Percentiles rank a stretch among this genome's conserved stretches.
Conservation (phyloP, 2,888 invertebrate species). For the Tenthredo livida region DNA sequence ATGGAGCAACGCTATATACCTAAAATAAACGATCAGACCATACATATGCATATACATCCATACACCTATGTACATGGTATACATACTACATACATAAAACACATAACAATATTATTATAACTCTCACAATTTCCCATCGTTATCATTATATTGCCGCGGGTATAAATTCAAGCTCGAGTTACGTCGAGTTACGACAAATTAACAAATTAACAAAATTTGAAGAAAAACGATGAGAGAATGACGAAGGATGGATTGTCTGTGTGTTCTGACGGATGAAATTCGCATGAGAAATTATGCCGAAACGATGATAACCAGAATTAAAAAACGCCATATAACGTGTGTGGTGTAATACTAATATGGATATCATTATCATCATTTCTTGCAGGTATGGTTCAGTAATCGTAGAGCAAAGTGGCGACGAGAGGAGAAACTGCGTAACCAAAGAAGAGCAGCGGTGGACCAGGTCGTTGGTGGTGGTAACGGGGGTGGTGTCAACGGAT, state of each 20-base stretch:
- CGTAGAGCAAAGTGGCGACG: constrained; percentile 99
- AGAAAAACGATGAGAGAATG: neutral
- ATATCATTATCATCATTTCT: constrained; percentile 51
- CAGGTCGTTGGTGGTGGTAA: constrained; percentile 77
- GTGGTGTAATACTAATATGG: neutral
- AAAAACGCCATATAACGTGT: too few relatives aligned
- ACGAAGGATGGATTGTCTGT: neutral
- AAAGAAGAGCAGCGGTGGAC: constrained; percentile 85
- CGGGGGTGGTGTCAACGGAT: constrained; percentile 77
- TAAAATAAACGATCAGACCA: neutral
- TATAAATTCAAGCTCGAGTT: neutral
- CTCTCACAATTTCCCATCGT: neutral
- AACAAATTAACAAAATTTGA: too few relatives aligned
- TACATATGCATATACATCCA: neutral
- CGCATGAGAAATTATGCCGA: neutral
- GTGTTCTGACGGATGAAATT: neutral
- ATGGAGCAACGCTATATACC: neutral
- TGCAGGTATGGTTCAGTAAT: constrained; percentile 99
- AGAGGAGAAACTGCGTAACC: constrained; percentile 98
- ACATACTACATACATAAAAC: neutral
- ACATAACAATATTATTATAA: neutral
- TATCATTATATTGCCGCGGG: neutral
- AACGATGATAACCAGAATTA: neutral
- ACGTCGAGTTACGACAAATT: neutral
- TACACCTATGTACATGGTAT: neutral